Evolutionary conservation across 2,113 vertebrate species (phyloP).

Genomic region (Eurypyga helias): DNA sequence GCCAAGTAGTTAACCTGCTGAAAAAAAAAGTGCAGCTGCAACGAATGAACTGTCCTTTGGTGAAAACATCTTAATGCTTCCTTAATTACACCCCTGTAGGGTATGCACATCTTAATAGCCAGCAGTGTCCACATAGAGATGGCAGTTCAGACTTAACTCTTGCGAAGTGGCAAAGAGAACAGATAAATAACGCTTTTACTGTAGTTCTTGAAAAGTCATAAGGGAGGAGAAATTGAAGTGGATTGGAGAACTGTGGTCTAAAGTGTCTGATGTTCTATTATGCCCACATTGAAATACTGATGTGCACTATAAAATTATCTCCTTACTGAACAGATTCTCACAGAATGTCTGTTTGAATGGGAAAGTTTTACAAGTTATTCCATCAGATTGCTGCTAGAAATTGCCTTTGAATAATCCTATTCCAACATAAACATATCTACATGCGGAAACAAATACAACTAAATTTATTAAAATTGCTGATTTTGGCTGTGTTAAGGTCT

Average conservation of each 20-base stretch:
- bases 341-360: background rate
- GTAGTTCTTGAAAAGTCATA: background rate
- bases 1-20: constrained; percentile 69
- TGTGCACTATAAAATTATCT: background rate
- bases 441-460: background rate
- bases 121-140: background rate
- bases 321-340: background rate
- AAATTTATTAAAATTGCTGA: background rate
- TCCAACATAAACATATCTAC: background rate
- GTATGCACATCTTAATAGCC: constrained; percentile 43
- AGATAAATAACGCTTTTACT: background rate
- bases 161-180: background rate
- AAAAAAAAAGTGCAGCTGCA: constrained; percentile 10
- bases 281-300: background rate
- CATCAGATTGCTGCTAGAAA: background rate
- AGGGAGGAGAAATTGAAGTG: background rate
- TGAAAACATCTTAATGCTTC: constrained; percentile 39
- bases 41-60: constrained; percentile 34
- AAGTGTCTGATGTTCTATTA: background rate
- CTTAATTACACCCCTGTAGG: constrained; percentile 69
- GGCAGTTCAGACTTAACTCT: background rate
- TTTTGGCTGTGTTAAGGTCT: background rate
- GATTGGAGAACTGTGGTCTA: background rate
- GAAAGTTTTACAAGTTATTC: background rate
- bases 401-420: background rate